phyloP scores from a whole-genome alignment of 2,113 vertebrate genomes.

The Xenopus tropicalis region UCB_Xtro_10.0 CM004447.2:103644001-103644500 shows the following conservation, averaged over 20 bases:
- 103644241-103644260: slow-evolving; percentile 35
- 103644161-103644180: slow-evolving; percentile 27
- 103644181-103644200: neutral
- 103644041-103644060: too few relatives aligned
- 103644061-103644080: too few relatives aligned
- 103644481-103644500: slow-evolving; percentile 14
- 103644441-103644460: slow-evolving; percentile 14
- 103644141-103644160: slow-evolving; percentile 8
- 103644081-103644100: too few relatives aligned
- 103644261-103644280: slow-evolving; percentile 36
- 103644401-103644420: slow-evolving; percentile 11
- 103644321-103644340: slow-evolving; percentile 19
- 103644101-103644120: slow-evolving; percentile 7
- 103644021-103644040: too few relatives aligned
- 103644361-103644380: slow-evolving; percentile 37
- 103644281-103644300: slow-evolving; percentile 35
- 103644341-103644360: slow-evolving; percentile 40
- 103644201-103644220: slow-evolving; percentile 22
- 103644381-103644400: slow-evolving; percentile 27
- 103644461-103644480: slow-evolving; percentile 18
- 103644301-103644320: slow-evolving; percentile 25
- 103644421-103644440: slow-evolving; percentile 24
- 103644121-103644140: slow-evolving; percentile 14
- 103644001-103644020: too few relatives aligned
- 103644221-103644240: slow-evolving; percentile 17